phyloP scores from a whole-genome alignment of 2,797 vertebrate species.

The Characodon lateralis region DNA sequence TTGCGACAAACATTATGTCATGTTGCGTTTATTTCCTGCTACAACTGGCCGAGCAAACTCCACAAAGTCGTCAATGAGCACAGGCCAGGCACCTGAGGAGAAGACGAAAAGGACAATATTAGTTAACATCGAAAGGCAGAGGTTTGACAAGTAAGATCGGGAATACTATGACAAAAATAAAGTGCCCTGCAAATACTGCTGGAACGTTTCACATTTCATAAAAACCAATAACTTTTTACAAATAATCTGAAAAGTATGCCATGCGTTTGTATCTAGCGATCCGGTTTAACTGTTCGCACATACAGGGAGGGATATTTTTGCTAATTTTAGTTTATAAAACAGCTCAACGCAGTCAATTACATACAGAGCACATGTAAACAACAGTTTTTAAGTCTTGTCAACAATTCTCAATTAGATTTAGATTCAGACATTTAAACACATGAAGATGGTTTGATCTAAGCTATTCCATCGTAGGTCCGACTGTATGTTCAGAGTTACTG shows the following conservation, averaged over 20 bases:
- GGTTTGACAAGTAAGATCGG: not conserved
- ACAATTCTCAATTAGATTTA: too few species aligned
- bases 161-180: not conserved
- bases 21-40: conserved; percentile 84
- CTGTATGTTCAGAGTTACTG: not conserved
- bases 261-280: too few species aligned
- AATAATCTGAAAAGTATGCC: too few species aligned
- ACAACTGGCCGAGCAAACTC: conserved; percentile 94
- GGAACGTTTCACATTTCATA: not conserved
- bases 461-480: not conserved
- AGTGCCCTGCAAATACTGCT: not conserved
- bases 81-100: conserved; percentile 91
- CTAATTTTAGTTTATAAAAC: too few species aligned
- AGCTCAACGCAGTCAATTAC: not conserved
- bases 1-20: conserved; percentile 81
- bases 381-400: not conserved
- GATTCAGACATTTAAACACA: too few species aligned
- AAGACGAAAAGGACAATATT: conserved; percentile 7
- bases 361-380: not conserved
- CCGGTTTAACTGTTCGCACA: not conserved
- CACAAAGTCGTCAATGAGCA: conserved; percentile 97
- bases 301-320: not conserved
- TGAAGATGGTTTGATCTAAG: not conserved
- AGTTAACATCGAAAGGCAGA: not conserved
- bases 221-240: not conserved